Base-by-base conservation (phyloP, 2,113 vertebrate species). In the Rostratula benghalensis region DNA sequence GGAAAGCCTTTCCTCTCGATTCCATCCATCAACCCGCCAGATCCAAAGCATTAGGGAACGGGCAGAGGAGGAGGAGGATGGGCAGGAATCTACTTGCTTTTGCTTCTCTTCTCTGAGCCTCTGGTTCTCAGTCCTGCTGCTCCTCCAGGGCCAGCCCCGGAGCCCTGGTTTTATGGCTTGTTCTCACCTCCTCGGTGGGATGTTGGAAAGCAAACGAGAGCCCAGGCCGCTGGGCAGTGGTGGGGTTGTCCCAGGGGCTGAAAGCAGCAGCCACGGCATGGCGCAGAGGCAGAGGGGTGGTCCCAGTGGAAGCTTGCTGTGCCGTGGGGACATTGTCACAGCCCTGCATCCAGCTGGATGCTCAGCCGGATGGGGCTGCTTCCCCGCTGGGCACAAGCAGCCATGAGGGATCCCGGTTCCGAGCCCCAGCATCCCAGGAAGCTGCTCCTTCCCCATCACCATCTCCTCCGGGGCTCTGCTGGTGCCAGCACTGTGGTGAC, bases 301-400 rank as follows among this genome's bases (percentile, higher is more conserved):
- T 11, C 28, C 70, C 13, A 17, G 61, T 19, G 60, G 87, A 37
- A 37, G 33, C 20, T 37, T 3, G 6, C 43, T 45, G 35, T 4
- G 6, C 25, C 1, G 2, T 5, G 19, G 39, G 61, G 35, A 60
- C 6, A 2, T 7, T 24, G 39, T 83, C 10, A 10, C 1, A 8
- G 43, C 13, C 11, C 2, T 27, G 31, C 60, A 57, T 22, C 28
- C 51, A 43, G 35, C 25, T 30, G 25, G 8, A 48, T 8, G 3
- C 53, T 11, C 8, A 25, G 53, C 18, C 4, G 7, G 43, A 30
- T 20, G 28, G 48, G 37, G 6, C 21, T 14, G 57, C 56, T 45
- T 51, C 28, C 14, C 57, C 13, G 10, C 37, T 6, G 33, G 35
- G 45, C 60, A 54, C 54, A 3, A 4, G 71, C 30, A 39, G 51